phyloP scores from a whole-genome alignment of 2,888 invertebrate genomes.

The Spilarctia lutea region DNA sequence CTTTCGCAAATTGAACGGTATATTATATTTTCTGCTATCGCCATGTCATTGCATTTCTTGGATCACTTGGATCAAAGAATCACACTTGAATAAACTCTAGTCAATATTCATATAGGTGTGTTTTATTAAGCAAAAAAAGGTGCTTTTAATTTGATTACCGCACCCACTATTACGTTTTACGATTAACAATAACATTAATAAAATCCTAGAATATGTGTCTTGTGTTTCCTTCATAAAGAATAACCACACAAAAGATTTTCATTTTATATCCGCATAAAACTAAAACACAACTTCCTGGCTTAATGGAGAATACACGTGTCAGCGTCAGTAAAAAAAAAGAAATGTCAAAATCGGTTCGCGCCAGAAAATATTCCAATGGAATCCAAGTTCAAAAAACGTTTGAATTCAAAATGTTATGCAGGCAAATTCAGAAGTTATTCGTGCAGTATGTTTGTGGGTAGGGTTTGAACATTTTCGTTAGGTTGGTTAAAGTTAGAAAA shows the following conservation, averaged over 20 bases:
- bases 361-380: conserved; percentile 54
- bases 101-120: conserved; percentile 28
- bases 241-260: conserved; percentile 48
- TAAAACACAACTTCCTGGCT: conserved; percentile 49
- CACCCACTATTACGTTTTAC: conserved; percentile 17
- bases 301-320: conserved; percentile 47
- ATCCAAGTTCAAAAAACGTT: conserved; percentile 57
- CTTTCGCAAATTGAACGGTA: conserved; percentile 49
- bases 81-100: conserved; percentile 27
- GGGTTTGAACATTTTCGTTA: conserved; percentile 50
- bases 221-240: conserved; percentile 50
- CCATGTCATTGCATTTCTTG: conserved; percentile 47
- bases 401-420: conserved; percentile 44
- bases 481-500: conserved; percentile 52
- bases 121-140: background rate
- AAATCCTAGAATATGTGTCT: conserved; percentile 39
- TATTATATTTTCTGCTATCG: conserved; percentile 50
- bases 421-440: conserved; percentile 45
- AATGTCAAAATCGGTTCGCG: conserved; percentile 55
- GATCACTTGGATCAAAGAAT: no score
- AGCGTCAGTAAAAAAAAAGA: conserved; percentile 44
- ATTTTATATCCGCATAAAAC: conserved; percentile 57
- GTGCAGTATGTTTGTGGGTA: conserved; percentile 36
- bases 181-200: conserved; percentile 37
- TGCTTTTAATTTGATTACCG: conserved; percentile 20